Conservation (phyloP, 2,113 vertebrate genomes). For the Solea solea region DNA sequence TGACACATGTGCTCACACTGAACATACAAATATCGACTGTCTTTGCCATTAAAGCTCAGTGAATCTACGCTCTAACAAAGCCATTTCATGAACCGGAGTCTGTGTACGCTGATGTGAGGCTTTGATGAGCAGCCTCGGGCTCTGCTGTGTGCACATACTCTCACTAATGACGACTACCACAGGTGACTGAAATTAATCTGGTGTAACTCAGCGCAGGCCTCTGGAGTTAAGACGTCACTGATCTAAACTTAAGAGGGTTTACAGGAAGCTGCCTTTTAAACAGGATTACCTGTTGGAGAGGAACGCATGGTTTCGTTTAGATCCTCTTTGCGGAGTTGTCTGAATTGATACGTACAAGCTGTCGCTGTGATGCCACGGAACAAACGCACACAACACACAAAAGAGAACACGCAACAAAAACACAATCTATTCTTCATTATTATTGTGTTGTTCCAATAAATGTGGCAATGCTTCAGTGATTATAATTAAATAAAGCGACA, state of each 20-base stretch:
- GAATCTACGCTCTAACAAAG: not conserved
- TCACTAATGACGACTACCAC: slow-evolving; percentile 5
- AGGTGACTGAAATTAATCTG: slow-evolving; percentile 10
- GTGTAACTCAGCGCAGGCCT: not conserved
- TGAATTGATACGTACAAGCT: not conserved
- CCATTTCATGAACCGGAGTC: not conserved
- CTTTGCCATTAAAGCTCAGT: not conserved
- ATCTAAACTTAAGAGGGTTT: slow-evolving; percentile 2
- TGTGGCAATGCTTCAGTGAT: no score
- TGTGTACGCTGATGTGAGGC: not conserved
- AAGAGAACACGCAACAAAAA: no score
- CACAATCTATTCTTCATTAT: no score
- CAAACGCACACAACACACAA: no score
- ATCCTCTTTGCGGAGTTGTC: not conserved
- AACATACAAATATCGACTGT: not conserved
- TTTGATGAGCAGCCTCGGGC: slow-evolving; percentile 11
- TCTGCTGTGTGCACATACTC: slow-evolving; percentile 2
- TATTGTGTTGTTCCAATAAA: no score
- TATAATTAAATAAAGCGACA: no score
- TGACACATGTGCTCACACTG: not conserved
- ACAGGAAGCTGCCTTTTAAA: slow-evolving; percentile 9
- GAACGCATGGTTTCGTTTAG: not conserved
- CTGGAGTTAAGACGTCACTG: not conserved
- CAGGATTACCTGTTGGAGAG: not conserved
- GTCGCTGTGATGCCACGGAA: no score